Evolutionary conservation across 2,797 vertebrate species (phyloP), one percentile per base, ranked within the genome.

Genomic region (Rhodeus uyekii): DNA sequence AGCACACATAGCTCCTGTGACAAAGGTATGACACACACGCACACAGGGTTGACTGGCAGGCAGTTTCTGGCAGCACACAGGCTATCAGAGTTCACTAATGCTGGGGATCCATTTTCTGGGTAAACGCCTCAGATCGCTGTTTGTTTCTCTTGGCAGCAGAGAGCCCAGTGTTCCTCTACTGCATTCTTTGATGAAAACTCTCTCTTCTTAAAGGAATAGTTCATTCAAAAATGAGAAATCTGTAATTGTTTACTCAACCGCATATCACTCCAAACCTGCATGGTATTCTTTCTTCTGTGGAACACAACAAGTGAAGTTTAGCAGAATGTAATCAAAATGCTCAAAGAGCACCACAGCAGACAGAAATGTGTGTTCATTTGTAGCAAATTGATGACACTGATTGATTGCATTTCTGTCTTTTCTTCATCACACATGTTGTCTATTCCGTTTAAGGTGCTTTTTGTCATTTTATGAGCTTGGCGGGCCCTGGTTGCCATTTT

Each of bases 141-240:
- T 91, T 93, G 92, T 92, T 88, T 90, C 88, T 92, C 86, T 92
- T 93, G 93, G 93, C 91, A 92, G 90, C 55, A 69, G 67, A 84
- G 87, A 1, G 42, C 42, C 72, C 65, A 58, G 29, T 84, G 91
- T 91, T 91, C 82, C 90, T 75, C 36, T 50, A 82, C 87, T 90
- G 89, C 89, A 89, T 81, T 50, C 88, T 86, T 90, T 86, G 72
- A 78, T 84, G 80, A 46, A 85, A 89, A 86, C 64, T 85, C 88
- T 80, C 88, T 67, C 78, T 89, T 42, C 72, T 72, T 42, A 78
- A 85, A 78, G 69, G 55, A 44, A 61, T n/a, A 44, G 74, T 46
- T 76, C 18, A 76, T 61, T 38, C 55, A 76, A 58, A 76, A 61
- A 32, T 44, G 10, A 32, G 39, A 24, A 32, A 32, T 42, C 24